Conservation (phyloP, 64 coral and sea anemone species). For the Montipora efflorescens region DNA sequence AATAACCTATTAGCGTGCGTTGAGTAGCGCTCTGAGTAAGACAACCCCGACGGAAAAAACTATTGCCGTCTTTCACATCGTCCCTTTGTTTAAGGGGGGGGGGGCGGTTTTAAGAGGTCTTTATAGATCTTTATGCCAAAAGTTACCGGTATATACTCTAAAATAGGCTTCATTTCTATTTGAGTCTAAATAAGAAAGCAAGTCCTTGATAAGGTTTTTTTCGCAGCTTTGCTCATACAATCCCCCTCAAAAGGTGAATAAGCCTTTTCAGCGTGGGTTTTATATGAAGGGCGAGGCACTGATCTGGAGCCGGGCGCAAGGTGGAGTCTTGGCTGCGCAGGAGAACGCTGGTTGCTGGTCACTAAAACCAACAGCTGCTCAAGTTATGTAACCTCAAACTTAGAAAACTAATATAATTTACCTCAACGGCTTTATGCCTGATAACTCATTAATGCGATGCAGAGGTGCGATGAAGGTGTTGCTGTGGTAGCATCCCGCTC, state of each 20-base stretch:
- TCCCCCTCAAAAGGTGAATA: neutral
- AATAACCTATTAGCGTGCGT: neutral
- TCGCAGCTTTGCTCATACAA: neutral
- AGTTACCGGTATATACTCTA: neutral
- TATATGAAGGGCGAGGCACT: neutral
- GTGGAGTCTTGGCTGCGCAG: neutral
- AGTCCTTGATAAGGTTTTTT: neutral
- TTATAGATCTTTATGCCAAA: neutral
- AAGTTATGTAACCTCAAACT: neutral
- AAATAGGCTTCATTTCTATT: neutral
- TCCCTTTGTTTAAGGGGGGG: neutral
- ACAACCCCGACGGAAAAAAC: neutral
- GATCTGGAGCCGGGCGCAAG: neutral
- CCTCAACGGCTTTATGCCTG: neutral
- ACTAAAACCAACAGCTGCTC: neutral
- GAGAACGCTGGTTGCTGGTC: neutral
- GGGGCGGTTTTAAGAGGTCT: neutral
- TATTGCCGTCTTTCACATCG: neutral
- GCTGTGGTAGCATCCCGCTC: slow-evolving; percentile 54
- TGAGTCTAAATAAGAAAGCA: neutral
- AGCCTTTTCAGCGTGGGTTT: neutral
- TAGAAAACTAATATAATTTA: slow-evolving; percentile 1
- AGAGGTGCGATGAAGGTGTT: slow-evolving; percentile 30
- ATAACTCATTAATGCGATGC: neutral
- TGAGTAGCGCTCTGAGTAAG: neutral